Percentiles rank a stretch among this genome's conserved stretches.
Evolutionary conservation across 2,888 invertebrate genomes (phyloP).

Genomic region (Linyphia triangularis): DNA sequence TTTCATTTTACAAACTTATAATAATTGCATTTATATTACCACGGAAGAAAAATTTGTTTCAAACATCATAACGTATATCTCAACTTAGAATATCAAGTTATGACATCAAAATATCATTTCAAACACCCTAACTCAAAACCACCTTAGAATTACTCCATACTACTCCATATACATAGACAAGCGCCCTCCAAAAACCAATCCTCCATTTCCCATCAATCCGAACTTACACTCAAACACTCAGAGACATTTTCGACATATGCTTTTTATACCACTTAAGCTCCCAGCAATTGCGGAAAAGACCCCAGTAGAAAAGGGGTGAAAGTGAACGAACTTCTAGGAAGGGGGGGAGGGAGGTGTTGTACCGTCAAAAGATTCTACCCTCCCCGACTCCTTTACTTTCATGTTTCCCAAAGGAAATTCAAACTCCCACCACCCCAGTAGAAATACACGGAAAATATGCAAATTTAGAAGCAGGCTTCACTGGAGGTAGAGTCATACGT

Average conservation of each 20-base stretch:
- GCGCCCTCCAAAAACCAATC: too few relatives aligned
- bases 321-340: background rate
- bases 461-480: conserved; percentile 51
- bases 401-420: conserved; percentile 73
- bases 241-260: conserved; percentile 23
- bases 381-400: conserved; percentile 52
- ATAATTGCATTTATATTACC: too few relatives aligned
- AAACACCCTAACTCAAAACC: too few relatives aligned
- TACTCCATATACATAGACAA: too few relatives aligned
- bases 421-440: conserved; percentile 19
- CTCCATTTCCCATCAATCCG: too few relatives aligned
- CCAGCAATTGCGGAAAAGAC: conserved; percentile 46
- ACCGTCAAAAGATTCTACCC: conserved; percentile 49
- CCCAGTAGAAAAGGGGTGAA: conserved; percentile 48
- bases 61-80: too few relatives aligned
- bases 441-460: conserved; percentile 74
- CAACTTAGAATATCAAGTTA: too few relatives aligned
- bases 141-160: too few relatives aligned
- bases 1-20: too few relatives aligned
- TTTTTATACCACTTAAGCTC: conserved; percentile 68
- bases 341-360: conserved; percentile 63
- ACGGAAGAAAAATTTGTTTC: too few relatives aligned
- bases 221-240: background rate
- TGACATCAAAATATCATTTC: too few relatives aligned
- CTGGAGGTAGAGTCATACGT: conserved; percentile 46